phyloP scores from a whole-genome alignment of 1,140 invertebrate species.

The Brachionus angularis region DNA sequence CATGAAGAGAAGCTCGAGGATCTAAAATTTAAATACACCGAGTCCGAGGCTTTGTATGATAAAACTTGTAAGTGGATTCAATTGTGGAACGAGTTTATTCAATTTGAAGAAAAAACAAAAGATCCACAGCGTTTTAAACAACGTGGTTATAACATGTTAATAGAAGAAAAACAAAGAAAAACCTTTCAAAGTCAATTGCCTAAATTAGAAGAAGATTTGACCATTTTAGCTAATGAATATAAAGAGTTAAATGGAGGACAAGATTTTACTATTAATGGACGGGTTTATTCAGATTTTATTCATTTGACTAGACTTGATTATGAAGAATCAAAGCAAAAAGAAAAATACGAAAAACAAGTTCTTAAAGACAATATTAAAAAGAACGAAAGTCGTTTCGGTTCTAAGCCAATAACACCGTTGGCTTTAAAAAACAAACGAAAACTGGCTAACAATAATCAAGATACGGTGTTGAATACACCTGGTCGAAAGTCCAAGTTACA shows the following conservation, averaged over 20 bases:
- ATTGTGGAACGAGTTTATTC: constrained; percentile 21
- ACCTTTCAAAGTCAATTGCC: constrained; percentile 11
- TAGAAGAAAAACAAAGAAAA: constrained; percentile 37
- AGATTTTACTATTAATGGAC: constrained; percentile 14
- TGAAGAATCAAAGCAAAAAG: constrained; percentile 27
- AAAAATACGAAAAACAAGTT: constrained; percentile 25
- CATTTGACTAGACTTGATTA: constrained; percentile 3
- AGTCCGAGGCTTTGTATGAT: constrained; percentile 17
- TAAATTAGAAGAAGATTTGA: constrained; percentile 32
- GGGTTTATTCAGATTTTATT: neutral
- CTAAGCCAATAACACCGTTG: constrained; percentile 9
- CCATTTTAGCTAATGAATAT: neutral
- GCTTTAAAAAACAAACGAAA: constrained; percentile 33
- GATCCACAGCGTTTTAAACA: constrained; percentile 24
- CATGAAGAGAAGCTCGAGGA: constrained; percentile 39
- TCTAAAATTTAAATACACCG: constrained; percentile 17
- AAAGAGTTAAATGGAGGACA: neutral
- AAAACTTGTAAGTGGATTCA: neutral
- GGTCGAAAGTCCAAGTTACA: constrained; percentile 10
- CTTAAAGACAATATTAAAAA: constrained; percentile 4
- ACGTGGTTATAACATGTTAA: constrained; percentile 32
- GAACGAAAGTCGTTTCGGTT: constrained; percentile 23
- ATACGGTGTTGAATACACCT: neutral
- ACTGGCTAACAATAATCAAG: neutral
- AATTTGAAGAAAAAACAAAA: constrained; percentile 43